Conservation (phyloP, 2,888 invertebrate genomes). For the Chalcis sispes region DNA sequence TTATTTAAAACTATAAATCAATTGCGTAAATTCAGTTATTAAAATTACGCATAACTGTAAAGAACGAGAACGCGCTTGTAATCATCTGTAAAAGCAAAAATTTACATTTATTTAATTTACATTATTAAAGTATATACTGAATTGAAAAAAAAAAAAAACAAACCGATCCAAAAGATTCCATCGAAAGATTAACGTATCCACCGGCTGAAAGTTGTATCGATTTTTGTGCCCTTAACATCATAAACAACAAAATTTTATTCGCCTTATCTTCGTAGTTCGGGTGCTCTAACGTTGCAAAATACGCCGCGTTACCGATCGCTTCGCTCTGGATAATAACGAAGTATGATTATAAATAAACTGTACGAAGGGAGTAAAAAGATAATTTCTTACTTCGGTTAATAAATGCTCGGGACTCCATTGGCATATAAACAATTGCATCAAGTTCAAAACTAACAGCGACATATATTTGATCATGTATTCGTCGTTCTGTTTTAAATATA, state of each 20-base stretch:
- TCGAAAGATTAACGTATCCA: conserved; percentile 35
- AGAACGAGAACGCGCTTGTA: conserved; percentile 23
- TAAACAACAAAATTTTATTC: conserved; percentile 4
- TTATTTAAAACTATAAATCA: too few relatives aligned
- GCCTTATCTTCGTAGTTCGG: neutral
- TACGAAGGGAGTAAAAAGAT: too few relatives aligned
- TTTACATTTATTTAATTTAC: conserved; percentile 11
- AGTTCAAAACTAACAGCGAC: neutral
- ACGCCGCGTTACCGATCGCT: conserved; percentile 30
- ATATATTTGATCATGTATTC: neutral
- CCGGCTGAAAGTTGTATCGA: conserved; percentile 32
- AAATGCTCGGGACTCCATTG: conserved; percentile 48
- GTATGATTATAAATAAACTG: neutral
- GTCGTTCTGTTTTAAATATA: conserved; percentile 7
- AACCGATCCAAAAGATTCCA: conserved; percentile 33
- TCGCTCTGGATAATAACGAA: conserved; percentile 24
- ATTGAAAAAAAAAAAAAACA: neutral
- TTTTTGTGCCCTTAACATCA: conserved; percentile 26
- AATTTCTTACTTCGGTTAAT: neutral
- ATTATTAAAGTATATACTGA: conserved; percentile 13
- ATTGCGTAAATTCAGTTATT: too few relatives aligned
- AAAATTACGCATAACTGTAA: conserved; percentile 21
- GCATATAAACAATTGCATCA: conserved; percentile 27
- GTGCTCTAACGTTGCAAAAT: conserved; percentile 29
- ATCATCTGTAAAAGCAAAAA: conserved; percentile 19